A percentile compares a stretch with the other conserved stretches of the same genome.
Evolutionary conservation across 2,797 vertebrate species (phyloP).

Genomic region (Spheniscus humboldti): DNA sequence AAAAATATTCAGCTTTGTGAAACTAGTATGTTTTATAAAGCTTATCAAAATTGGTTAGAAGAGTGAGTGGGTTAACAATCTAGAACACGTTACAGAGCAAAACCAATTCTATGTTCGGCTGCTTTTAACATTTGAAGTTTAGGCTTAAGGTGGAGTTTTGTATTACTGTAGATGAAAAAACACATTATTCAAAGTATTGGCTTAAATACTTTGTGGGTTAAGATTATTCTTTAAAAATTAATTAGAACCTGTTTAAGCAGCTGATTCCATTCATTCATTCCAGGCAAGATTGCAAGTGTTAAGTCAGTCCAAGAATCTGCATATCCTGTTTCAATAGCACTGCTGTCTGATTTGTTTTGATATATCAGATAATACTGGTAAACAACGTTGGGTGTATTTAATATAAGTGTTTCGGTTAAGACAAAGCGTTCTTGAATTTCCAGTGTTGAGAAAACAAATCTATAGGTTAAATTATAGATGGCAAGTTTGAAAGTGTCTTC

Average conservation of each 20-base stretch:
- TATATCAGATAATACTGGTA: not conserved
- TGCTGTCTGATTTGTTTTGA: not conserved
- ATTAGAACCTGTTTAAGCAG: not conserved
- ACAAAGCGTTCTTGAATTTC: not conserved
- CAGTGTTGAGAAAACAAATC: not conserved
- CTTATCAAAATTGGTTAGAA: not conserved
- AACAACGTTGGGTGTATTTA: not conserved
- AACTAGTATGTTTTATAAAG: not conserved
- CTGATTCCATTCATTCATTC: not conserved
- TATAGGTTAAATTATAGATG: not conserved
- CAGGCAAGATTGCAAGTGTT: not conserved
- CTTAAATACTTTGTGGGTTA: not conserved
- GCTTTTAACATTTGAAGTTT: not conserved
- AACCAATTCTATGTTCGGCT: accelerated
- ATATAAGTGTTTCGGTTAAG: not conserved
- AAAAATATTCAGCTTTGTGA: not conserved
- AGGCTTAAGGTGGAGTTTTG: not conserved
- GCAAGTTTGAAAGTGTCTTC: not conserved
- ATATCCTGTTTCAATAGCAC: not conserved
- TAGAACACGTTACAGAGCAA: not conserved
- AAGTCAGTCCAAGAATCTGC: not conserved
- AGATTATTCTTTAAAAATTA: not conserved
- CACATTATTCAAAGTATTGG: not conserved
- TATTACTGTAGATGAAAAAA: not conserved
- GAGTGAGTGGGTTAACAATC: not conserved